phyloP scores from a whole-genome alignment of 2,888 invertebrate species.

The Pammene aurita region DNA sequence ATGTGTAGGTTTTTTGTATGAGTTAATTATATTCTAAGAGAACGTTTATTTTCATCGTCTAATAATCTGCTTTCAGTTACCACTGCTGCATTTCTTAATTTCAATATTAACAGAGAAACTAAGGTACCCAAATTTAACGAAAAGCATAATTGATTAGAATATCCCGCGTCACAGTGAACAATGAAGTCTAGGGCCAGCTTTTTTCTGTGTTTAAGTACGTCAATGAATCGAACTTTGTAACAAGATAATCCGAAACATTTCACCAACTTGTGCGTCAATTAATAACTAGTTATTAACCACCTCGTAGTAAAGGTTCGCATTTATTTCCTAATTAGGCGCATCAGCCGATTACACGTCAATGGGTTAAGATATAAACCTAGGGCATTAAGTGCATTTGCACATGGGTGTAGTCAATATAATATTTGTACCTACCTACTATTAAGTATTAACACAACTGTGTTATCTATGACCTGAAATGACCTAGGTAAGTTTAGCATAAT shows the following conservation, averaged over 20 bases:
- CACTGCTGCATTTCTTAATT: too few species aligned
- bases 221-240: not conserved
- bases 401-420: not conserved
- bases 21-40: not conserved
- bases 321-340: slow-evolving; percentile 4
- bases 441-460: too few species aligned
- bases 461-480: too few species aligned
- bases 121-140: too few species aligned
- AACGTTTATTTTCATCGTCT: too few species aligned
- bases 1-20: not conserved
- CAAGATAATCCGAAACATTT: slow-evolving; percentile 5
- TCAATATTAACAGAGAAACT: too few species aligned
- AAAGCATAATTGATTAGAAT: not conserved
- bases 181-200: not conserved
- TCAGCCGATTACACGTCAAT: slow-evolving; percentile 7
- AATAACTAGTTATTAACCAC: slow-evolving; percentile 6
- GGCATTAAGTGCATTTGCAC: slow-evolving; percentile 4
- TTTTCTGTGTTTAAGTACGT: not conserved
- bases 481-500: too few species aligned
- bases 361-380: slow-evolving; percentile 2
- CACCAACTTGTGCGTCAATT: slow-evolving; percentile 10
- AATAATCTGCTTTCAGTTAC: too few species aligned
- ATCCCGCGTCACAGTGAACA: not conserved
- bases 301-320: slow-evolving; percentile 2
- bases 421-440: not conserved